Percentiles rank a stretch among this genome's conserved stretches.
Evolutionary conservation across 2,113 vertebrate species (phyloP).

Genomic region (Meleagris gallopavo): DNA sequence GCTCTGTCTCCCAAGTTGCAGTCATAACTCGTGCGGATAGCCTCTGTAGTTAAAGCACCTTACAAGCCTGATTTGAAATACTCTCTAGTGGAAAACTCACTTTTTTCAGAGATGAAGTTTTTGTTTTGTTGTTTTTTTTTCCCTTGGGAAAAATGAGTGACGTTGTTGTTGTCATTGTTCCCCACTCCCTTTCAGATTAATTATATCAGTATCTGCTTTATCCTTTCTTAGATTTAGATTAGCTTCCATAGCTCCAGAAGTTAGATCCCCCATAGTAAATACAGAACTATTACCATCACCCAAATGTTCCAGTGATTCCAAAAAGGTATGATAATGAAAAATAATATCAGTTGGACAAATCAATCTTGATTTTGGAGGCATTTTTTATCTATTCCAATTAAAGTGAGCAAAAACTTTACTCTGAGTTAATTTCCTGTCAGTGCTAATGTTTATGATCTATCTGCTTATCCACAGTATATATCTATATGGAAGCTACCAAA

Average conservation of each 20-base stretch:
- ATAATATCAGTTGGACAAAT: background rate
- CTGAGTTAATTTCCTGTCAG: background rate
- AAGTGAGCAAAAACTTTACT: background rate
- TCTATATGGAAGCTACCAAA: background rate
- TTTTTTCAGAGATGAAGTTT: background rate
- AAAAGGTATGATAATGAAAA: background rate
- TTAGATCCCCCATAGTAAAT: background rate
- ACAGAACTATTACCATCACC: background rate
- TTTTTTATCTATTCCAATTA: background rate
- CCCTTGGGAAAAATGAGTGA: background rate
- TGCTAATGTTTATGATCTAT: background rate
- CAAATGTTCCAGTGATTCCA: fast-evolving
- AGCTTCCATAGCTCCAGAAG: fast-evolving
- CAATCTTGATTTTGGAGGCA: fast-evolving
- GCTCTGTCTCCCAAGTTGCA: background rate
- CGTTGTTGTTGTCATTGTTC: too few species aligned
- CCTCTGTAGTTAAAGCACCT: background rate
- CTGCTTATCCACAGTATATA: too few species aligned
- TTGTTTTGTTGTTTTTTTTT: background rate
- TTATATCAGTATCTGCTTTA: background rate
- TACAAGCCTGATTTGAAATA: background rate
- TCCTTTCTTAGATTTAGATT: background rate
- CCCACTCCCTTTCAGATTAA: background rate
- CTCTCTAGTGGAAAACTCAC: background rate
- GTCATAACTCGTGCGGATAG: background rate